Conservation (phyloP, 2,888 invertebrate species). For the Andrena chrysosceles region DNA sequence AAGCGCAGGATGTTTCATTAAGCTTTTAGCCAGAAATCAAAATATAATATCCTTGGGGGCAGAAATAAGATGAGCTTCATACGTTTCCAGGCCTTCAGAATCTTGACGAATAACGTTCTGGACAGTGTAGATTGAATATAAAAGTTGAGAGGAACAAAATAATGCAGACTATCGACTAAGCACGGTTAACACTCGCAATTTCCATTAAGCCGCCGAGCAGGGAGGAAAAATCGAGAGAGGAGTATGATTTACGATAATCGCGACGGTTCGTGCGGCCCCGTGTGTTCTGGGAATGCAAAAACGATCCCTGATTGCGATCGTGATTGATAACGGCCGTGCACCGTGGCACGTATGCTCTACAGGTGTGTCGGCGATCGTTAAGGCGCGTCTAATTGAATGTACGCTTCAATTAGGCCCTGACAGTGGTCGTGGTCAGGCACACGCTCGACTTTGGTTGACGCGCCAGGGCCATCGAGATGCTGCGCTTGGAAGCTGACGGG, state of each 20-base stretch:
- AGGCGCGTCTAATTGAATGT: constrained; percentile 66
- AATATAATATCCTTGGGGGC: too few species aligned
- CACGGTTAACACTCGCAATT: constrained; percentile 27
- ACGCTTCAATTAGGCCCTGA: constrained; percentile 64
- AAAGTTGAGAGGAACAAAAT: constrained; percentile 20
- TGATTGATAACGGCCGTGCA: constrained; percentile 49
- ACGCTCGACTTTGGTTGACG: constrained; percentile 12
- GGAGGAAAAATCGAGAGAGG: constrained; percentile 29
- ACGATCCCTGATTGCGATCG: constrained; percentile 44
- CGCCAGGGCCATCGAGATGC: not conserved
- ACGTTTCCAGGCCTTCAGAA: too few species aligned
- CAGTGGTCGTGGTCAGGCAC: constrained; percentile 37
- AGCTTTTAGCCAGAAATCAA: too few species aligned
- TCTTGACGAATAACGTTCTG: too few species aligned
- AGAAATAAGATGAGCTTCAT: too few species aligned
- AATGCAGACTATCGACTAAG: not conserved
- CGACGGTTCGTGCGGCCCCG: constrained; percentile 23
- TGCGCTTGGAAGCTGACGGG: not conserved
- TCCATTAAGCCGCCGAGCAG: constrained; percentile 36
- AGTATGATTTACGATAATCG: constrained; percentile 52
- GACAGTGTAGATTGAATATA: not conserved
- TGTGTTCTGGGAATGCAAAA: constrained; percentile 35
- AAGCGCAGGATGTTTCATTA: too few species aligned
- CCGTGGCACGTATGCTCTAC: constrained; percentile 38
- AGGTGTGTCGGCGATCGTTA: constrained; percentile 61